A percentile compares a stretch with the other conserved stretches of the same genome.
Evolutionary conservation across 2,888 invertebrate genomes (phyloP).

Genomic region (Disparrhopalites patrizii): DNA sequence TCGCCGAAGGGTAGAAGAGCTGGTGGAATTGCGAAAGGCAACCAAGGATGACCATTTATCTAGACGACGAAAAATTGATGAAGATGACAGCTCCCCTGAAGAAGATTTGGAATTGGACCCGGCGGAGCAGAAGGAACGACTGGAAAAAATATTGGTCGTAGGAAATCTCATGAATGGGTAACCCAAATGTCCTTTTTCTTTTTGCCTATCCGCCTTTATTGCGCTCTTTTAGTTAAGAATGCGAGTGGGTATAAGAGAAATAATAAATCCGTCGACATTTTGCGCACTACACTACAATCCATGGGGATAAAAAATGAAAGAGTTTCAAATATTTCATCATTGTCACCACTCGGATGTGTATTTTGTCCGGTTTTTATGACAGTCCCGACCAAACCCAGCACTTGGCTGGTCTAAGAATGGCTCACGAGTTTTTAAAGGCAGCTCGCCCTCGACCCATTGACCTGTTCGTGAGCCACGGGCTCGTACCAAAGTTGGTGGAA

Average conservation of each 20-base stretch:
- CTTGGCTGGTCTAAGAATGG: constrained; percentile 14
- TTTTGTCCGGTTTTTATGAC: background rate
- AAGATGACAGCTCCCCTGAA: constrained; percentile 1
- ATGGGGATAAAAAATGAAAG: too few relatives aligned
- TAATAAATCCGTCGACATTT: too few relatives aligned
- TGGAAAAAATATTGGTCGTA: background rate
- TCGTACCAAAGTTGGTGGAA: constrained; percentile 15
- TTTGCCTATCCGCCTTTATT: too few relatives aligned
- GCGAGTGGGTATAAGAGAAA: too few relatives aligned
- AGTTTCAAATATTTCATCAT: too few relatives aligned
- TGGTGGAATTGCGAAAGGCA: constrained; percentile 17
- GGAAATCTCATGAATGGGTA: constrained; percentile 10
- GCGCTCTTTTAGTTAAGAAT: too few relatives aligned
- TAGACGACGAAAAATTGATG: constrained; percentile 5
- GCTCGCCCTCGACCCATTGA: constrained; percentile 17
- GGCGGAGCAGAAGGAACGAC: constrained; percentile 7
- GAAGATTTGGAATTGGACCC: constrained; percentile 7
- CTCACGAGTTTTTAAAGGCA: constrained; percentile 14
- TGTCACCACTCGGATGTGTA: too few relatives aligned
- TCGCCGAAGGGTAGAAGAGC: background rate
- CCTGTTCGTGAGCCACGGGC: constrained; percentile 7
- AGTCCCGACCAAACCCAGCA: constrained; percentile 4
- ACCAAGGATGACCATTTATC: constrained; percentile 16
- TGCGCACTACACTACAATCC: too few relatives aligned
- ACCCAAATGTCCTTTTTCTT: too few relatives aligned